Evolutionary conservation across 2,113 vertebrate species (phyloP).

Genomic region (Penelope pileata): DNA sequence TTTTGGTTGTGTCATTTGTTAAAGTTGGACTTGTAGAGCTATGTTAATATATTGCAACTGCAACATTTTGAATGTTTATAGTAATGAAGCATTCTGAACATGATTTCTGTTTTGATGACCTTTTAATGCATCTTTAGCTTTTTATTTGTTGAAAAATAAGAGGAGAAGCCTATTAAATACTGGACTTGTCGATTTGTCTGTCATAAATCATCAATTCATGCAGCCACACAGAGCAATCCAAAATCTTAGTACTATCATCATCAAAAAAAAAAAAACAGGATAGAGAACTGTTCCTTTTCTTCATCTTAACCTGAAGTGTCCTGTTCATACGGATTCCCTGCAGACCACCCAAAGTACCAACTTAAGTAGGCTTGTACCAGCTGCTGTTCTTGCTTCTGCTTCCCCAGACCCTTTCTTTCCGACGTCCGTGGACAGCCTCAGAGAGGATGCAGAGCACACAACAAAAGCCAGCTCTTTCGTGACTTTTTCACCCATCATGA

Average conservation of each 20-base stretch:
- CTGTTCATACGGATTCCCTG: not conserved
- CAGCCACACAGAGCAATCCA: not conserved
- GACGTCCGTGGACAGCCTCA: not conserved
- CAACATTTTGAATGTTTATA: not conserved
- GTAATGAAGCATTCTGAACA: not conserved
- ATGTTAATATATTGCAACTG: not conserved
- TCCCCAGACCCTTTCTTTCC: not conserved
- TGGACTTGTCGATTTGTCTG: not conserved
- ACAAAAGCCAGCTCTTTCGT: not conserved
- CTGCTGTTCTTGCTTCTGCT: not conserved
- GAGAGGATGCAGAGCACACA: not conserved
- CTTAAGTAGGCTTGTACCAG: not conserved
- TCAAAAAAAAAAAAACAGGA: not conserved
- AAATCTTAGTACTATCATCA: not conserved
- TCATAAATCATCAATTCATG: not conserved
- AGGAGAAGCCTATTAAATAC: not conserved
- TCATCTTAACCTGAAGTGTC: not conserved
- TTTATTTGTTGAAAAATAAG: not conserved
- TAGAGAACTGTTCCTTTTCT: not conserved
- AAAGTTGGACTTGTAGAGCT: not conserved
- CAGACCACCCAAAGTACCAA: not conserved
- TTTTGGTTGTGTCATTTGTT: not conserved
- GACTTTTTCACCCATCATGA: no score
- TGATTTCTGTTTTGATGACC: not conserved
- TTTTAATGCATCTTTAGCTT: not conserved